Base-by-base conservation (phyloP, 2,113 vertebrate species). In the Rhinolophus ferrumequinum region DNA sequence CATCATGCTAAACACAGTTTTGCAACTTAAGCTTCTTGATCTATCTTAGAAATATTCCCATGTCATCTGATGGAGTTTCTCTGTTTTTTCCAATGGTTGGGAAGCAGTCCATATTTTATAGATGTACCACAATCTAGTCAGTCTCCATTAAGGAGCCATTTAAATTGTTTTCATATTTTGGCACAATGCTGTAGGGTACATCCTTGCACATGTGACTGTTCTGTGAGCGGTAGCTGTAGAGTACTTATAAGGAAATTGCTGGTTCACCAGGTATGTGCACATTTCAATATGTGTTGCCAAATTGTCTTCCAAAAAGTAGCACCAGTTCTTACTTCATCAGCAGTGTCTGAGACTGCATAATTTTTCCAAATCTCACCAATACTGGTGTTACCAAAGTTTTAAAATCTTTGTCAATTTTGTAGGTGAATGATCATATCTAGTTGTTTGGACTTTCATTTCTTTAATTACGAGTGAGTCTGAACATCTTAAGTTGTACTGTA, bases 391-490 rank as follows among this genome's bases (percentile, higher is more conserved):
- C 16, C 24, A 75, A 88, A 30, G 16, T 77, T 72, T 82, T 54
- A 73, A 44, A 88, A 54, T 85, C 33, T 72, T 52, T 33, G 21
- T 83, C 30, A 80, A 3, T 79, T 66, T 85, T 54, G 11, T 76
- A 76, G 30, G 54, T 64, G 18, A 66, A 41, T 52, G 41, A 80
- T 44, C 24, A 66, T 81, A 26, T 80, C 11, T 93, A 64, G 3
- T 84, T 84, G 62, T 93, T 90, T 52, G 35, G 22, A 52, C 79
- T 80, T 95, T n/a, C 18, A 50, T 92, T 93, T 90, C 54, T 87
- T 80, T 79, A 69, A 66, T 79, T 91, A 38, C 38, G 66, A 85
- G 44, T 64, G 81, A 87, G 24, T 94, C 82, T 64, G 44, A 90
- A 52, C 44, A 75, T 90, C 28, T 75, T 84, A 82, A 56, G 11